These are phyloP conservation scores for Sander lucioperca DNA, from an alignment of 2,113 vertebrate species.

Conservation along the genomic window DNA sequence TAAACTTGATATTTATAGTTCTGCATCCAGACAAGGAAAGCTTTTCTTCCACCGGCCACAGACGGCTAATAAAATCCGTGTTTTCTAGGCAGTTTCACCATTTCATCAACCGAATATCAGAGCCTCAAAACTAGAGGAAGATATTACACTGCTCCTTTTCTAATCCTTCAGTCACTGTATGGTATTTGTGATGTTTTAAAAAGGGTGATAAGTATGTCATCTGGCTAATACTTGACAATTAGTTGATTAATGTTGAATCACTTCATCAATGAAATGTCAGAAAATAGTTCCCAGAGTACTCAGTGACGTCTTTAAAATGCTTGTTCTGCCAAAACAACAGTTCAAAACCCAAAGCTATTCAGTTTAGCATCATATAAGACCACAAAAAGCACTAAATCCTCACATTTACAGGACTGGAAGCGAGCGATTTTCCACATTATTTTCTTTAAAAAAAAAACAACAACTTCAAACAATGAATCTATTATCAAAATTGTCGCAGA, in stretches of 20 bases:
- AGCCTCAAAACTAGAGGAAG: not conserved
- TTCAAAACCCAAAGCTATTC: not conserved
- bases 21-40: conserved; percentile 14
- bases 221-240: not conserved
- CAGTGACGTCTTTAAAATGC: not conserved
- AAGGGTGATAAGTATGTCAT: too few relatives aligned
- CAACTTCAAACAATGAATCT: not conserved
- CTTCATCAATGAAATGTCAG: not conserved
- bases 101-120: not conserved
- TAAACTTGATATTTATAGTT: conserved; percentile 46
- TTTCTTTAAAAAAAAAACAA: too few relatives aligned
- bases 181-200: too few relatives aligned
- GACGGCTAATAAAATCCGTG: not conserved
- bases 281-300: not conserved
- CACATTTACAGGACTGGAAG: not conserved
- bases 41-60: conserved; percentile 20
- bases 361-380: not conserved
- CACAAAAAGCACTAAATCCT: too few relatives aligned
- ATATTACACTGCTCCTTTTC: too few relatives aligned
- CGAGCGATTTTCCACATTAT: not conserved
- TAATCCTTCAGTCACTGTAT: too few relatives aligned
- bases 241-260: not conserved
- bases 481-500: not conserved
- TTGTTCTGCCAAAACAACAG: not conserved
- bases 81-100: not conserved